phyloP scores from a whole-genome alignment of 2,113 vertebrate genomes.

The Clarias macrocephalus region DNA sequence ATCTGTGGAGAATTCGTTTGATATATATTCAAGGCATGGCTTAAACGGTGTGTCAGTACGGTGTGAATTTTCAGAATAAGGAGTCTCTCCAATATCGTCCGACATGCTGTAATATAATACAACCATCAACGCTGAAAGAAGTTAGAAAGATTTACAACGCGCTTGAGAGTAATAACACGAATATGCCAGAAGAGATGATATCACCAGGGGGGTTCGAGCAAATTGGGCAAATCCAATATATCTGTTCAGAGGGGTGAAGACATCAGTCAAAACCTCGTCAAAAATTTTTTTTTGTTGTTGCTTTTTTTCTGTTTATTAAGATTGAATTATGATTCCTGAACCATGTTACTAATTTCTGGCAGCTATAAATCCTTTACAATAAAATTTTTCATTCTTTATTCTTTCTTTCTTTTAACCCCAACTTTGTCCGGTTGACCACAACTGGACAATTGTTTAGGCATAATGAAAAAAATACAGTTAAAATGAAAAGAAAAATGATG shows the following conservation, averaged over 20 bases:
- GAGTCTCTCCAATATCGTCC: neutral
- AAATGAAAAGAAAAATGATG: neutral
- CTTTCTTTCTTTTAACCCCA: too few relatives aligned
- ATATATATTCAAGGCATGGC: conserved; percentile 35
- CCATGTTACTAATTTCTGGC: conserved; percentile 32
- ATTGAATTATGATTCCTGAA: conserved; percentile 38
- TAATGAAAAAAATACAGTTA: neutral
- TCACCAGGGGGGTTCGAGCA: conserved; percentile 23
- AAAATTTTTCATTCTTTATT: neutral
- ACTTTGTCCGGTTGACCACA: neutral
- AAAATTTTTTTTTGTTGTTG: too few relatives aligned
- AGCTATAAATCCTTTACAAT: conserved; percentile 6
- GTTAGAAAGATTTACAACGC: conserved; percentile 4
- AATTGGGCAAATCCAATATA: conserved; percentile 28
- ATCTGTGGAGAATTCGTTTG: conserved; percentile 52
- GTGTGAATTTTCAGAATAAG: conserved; percentile 7
- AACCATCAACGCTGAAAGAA: neutral
- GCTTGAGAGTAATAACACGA: neutral
- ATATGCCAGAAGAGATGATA: conserved; percentile 32
- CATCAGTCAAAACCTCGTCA: neutral
- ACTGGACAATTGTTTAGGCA: neutral
- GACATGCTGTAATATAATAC: conserved; percentile 26
- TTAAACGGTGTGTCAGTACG: conserved; percentile 14
- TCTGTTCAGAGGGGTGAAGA: conserved; percentile 4
- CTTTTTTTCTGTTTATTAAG: conserved; percentile 10